phyloP scores from a whole-genome alignment of 2,797 vertebrate species.

The Falco novaeseelandiae region DNA sequence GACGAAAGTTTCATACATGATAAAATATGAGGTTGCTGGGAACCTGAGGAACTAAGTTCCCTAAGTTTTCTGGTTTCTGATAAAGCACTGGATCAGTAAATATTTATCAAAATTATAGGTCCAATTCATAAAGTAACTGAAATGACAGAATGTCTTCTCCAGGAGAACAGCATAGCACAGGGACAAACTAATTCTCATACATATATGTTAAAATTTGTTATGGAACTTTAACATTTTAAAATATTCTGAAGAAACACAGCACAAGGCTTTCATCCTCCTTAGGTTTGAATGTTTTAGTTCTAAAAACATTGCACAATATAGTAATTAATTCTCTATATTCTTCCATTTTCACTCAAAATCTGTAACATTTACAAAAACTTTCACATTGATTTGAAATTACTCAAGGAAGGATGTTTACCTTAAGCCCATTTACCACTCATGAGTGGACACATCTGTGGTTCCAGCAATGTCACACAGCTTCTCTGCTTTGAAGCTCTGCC shows the following conservation, averaged over 20 bases:
- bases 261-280: background rate
- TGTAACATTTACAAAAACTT: background rate
- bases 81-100: slow-evolving; percentile 62
- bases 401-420: background rate
- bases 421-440: background rate
- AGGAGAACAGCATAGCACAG: background rate
- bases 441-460: background rate
- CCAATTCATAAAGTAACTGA: background rate
- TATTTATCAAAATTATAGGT: slow-evolving; percentile 32
- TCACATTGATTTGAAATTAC: background rate
- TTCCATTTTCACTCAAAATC: background rate
- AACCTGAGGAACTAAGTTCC: slow-evolving; percentile 15
- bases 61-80: slow-evolving; percentile 33
- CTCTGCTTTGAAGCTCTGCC: background rate
- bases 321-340: background rate
- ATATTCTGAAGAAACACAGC: background rate
- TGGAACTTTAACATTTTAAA: background rate
- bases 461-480: background rate
- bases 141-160: background rate
- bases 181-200: background rate
- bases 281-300: background rate
- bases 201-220: background rate
- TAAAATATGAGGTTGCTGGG: slow-evolving; percentile 52
- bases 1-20: slow-evolving; percentile 28
- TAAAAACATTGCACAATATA: background rate